Base-by-base conservation (phyloP, 2,797 vertebrate genomes). In the Sebastes glaucus region DNA sequence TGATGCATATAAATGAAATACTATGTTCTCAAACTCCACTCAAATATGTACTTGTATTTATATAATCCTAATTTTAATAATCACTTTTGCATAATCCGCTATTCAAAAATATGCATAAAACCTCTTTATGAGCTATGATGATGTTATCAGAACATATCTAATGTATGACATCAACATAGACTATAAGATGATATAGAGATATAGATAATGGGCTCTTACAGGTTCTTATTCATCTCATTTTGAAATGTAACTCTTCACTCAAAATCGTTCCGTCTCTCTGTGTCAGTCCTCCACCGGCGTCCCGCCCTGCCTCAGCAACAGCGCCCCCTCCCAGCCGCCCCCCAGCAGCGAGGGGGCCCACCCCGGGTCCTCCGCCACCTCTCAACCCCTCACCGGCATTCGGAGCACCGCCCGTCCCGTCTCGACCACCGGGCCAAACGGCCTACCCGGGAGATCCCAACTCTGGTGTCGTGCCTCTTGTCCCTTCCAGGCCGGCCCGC, bases 401-500 rank as follows among this genome's bases (percentile, higher is more conserved):
- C 5, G 89, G 93, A 0, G 96, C 81, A 0, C 98, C 97, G 1
- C 97, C 97, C 0, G 95, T 98, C 83, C 97, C 97, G 0, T 96
- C 95, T 8, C 95, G 97, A 1, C 97, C 97, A 3, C 92, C 94
- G n/a, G 68, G 92, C 11, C 96, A 95, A 22, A 68, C 87, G 0
- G 83, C 87, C 78, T 90, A 92, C 42, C 81, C 93, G 4, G 94
- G 91, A 0, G 97, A 97, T 46, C 90, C 96, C 65, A 96, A 94
- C 84, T 80, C 92, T 0, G 94, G 77, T 10, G 22, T 71, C 1
- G 81, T 95, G 11, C 97, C 97, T 23, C 95, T 96, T 78, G 90
- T 98, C 84, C 97, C 97, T 0, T 96, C 96, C 11, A 94, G 97
- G 53, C 97, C 98, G 0, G 96, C 95, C 1, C 96, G 97, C 0